A percentile compares a stretch with the other conserved stretches of the same genome.
Conservation (phyloP, 2,888 invertebrate genomes). For the Perdita meconis region DNA sequence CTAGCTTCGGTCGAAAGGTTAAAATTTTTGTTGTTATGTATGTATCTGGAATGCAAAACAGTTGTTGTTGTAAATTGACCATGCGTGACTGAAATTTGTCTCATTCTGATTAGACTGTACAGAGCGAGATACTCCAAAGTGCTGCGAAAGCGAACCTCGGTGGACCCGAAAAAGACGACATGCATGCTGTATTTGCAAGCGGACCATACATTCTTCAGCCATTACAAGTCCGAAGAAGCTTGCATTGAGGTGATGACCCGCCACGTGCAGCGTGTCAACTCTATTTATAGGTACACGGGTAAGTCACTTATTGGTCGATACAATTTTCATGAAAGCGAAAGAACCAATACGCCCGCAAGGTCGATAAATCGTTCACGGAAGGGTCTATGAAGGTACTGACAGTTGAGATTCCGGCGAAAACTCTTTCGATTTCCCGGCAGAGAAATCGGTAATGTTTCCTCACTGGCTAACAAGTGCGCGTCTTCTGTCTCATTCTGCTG, state of each 20-base stretch:
- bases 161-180: slow-evolving; percentile 94
- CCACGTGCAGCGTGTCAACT: slow-evolving; percentile 95
- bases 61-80: too few species aligned
- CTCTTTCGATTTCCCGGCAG: slow-evolving; percentile 38
- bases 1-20: too few species aligned
- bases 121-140: slow-evolving; percentile 71
- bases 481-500: slow-evolving; percentile 68
- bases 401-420: slow-evolving; percentile 43
- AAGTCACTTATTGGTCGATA: background rate
- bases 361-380: slow-evolving; percentile 1
- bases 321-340: background rate
- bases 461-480: slow-evolving; percentile 56
- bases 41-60: too few species aligned
- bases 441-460: slow-evolving; percentile 45
- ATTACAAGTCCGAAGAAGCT: slow-evolving; percentile 95
- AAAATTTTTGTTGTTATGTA: too few species aligned
- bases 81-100: too few species aligned
- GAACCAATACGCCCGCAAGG: background rate
- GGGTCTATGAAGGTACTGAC: background rate
- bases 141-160: slow-evolving; percentile 85
- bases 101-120: slow-evolving; percentile 63
- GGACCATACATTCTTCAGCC: slow-evolving; percentile 96
- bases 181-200: slow-evolving; percentile 97
- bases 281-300: slow-evolving; percentile 93
- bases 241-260: slow-evolving; percentile 97